phyloP scores from a whole-genome alignment of 2,797 vertebrate species.

The Falco rusticolus region DNA sequence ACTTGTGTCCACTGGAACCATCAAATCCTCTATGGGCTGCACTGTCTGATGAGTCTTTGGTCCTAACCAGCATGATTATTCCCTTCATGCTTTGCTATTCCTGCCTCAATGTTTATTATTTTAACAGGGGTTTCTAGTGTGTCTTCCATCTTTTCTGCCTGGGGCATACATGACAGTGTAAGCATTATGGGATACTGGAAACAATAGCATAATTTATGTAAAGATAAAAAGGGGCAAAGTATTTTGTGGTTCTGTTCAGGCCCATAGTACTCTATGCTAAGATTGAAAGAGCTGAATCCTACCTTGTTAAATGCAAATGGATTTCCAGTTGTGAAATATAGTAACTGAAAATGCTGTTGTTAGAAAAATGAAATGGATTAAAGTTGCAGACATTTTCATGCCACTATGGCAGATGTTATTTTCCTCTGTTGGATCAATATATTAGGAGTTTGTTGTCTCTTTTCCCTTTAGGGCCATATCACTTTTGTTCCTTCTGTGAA shows the following conservation, averaged over 20 bases:
- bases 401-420: not conserved
- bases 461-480: not conserved
- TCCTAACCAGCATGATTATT: not conserved
- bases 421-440: constrained; percentile 2
- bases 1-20: not conserved
- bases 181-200: not conserved
- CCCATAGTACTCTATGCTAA: not conserved
- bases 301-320: not conserved
- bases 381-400: not conserved
- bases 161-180: not conserved
- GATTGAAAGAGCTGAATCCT: not conserved
- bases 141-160: not conserved
- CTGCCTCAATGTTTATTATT: not conserved
- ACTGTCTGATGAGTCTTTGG: not conserved
- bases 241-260: not conserved
- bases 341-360: not conserved
- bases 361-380: not conserved
- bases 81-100: not conserved
- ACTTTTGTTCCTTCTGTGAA: not conserved
- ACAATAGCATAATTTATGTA: not conserved
- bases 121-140: not conserved
- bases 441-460: not conserved
- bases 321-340: not conserved
- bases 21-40: not conserved
- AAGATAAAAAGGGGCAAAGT: not conserved